phyloP scores from a whole-genome alignment of 2,888 invertebrate species.

The Congeria kusceri region DNA sequence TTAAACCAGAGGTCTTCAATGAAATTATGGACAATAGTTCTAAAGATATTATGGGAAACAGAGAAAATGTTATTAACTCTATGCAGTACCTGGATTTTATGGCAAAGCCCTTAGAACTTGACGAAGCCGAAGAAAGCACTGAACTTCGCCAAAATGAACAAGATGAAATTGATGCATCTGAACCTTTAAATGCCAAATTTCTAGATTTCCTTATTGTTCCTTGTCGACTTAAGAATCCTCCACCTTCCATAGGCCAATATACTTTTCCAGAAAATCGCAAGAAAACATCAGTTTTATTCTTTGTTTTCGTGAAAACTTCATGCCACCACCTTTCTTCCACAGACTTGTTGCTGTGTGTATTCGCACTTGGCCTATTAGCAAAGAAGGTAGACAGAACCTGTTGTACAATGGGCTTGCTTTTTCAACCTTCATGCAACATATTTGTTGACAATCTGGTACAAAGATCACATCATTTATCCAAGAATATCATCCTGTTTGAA shows the following conservation, averaged over 20 bases:
- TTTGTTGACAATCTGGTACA: slow-evolving; percentile 45
- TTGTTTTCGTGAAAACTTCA: slow-evolving; percentile 42
- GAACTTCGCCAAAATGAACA: neutral
- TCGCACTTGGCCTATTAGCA: slow-evolving; percentile 23
- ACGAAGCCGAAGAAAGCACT: neutral
- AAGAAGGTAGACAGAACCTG: neutral
- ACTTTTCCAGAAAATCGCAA: neutral
- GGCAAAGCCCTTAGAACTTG: slow-evolving; percentile 31
- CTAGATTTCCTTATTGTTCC: slow-evolving; percentile 53
- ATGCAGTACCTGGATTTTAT: slow-evolving; percentile 54
- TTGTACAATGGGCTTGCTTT: slow-evolving; percentile 50
- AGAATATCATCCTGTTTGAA: slow-evolving; percentile 23
- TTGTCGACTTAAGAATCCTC: slow-evolving; percentile 18
- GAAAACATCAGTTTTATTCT: slow-evolving; percentile 43
- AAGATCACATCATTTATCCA: slow-evolving; percentile 46
- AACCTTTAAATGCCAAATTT: neutral
- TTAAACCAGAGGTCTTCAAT: slow-evolving; percentile 25
- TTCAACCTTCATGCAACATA: slow-evolving; percentile 23
- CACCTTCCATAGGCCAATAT: slow-evolving; percentile 1
- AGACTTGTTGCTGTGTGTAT: slow-evolving; percentile 60
- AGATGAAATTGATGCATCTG: neutral
- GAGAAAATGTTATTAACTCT: slow-evolving; percentile 33
- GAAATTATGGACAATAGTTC: slow-evolving; percentile 33
- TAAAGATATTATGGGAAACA: slow-evolving; percentile 2
- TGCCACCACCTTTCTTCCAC: no score